phyloP scores from a whole-genome alignment of 23 tunicate genomes.

The Botrylloides violaceus region DNA sequence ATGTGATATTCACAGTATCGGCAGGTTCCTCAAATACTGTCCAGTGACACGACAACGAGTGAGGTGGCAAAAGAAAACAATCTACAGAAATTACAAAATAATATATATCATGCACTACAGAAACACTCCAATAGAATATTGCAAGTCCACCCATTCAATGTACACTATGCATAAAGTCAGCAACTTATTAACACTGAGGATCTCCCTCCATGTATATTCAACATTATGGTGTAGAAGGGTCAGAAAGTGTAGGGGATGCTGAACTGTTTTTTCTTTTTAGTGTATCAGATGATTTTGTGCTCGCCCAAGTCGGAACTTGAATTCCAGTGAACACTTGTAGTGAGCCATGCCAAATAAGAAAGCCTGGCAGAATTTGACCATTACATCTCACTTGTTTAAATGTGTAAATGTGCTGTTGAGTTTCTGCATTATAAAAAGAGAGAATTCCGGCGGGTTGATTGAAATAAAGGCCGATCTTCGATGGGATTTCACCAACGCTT shows the following conservation, averaged over 20 bases:
- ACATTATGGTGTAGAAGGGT: conserved; percentile 1
- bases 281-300: conserved; percentile 14
- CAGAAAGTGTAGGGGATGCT: background rate
- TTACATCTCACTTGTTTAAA: conserved; percentile 55
- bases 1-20: too few relatives aligned
- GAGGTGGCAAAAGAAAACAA: too few relatives aligned
- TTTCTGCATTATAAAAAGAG: conserved; percentile 39
- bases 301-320: conserved; percentile 45
- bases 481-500: conserved; percentile 13
- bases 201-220: too few relatives aligned
- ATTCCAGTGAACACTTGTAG: conserved; percentile 38
- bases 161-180: too few relatives aligned
- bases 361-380: conserved; percentile 38
- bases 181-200: too few relatives aligned
- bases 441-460: conserved; percentile 27
- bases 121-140: too few relatives aligned
- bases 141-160: too few relatives aligned
- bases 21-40: too few relatives aligned
- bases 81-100: too few relatives aligned
- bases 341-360: conserved; percentile 62
- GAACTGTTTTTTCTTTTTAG: conserved; percentile 20
- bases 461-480: conserved; percentile 33
- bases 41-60: too few relatives aligned
- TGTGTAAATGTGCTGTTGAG: conserved; percentile 20
- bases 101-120: too few relatives aligned